Percentiles rank a stretch among this genome's conserved stretches.
phyloP scores from a whole-genome alignment of 2,797 vertebrate genomes.

The Tauraco hartlaubi region DNA sequence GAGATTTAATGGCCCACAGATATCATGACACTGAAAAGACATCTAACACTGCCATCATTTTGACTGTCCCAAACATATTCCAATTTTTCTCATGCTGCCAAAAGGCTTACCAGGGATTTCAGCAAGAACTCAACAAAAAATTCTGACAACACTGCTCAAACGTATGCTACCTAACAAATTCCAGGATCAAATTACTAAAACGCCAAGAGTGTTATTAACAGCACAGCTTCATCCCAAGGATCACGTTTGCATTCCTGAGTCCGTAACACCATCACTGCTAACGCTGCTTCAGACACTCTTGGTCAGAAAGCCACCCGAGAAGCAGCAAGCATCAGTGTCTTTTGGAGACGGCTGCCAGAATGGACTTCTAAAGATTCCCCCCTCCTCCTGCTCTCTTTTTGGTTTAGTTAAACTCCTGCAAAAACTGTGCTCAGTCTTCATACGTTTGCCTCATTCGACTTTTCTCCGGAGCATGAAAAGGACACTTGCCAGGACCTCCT shows the following conservation, averaged over 20 bases:
- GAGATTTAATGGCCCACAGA: background rate
- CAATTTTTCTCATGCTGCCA: background rate
- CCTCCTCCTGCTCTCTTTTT: background rate
- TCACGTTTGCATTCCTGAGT: background rate
- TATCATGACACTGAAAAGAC: background rate
- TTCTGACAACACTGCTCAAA: background rate
- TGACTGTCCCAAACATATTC: background rate
- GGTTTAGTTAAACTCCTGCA: background rate
- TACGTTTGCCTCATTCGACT: background rate
- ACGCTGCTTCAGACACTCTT: fast-evolving
- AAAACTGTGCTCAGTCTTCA: background rate
- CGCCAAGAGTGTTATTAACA: background rate
- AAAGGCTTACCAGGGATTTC: background rate
- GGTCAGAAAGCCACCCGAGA: background rate
- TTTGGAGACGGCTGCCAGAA: background rate
- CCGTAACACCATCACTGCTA: background rate
- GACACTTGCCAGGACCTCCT: background rate
- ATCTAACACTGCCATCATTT: background rate
- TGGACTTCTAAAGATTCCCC: background rate
- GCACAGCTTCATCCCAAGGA: background rate
- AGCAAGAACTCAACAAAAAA: background rate
- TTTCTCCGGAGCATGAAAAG: background rate
- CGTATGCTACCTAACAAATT: background rate
- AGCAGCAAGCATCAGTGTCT: background rate
- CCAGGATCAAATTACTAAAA: background rate